Evolutionary conservation across 2,113 vertebrate species (phyloP).

Genomic region (Oncorhynchus tshawytscha): DNA sequence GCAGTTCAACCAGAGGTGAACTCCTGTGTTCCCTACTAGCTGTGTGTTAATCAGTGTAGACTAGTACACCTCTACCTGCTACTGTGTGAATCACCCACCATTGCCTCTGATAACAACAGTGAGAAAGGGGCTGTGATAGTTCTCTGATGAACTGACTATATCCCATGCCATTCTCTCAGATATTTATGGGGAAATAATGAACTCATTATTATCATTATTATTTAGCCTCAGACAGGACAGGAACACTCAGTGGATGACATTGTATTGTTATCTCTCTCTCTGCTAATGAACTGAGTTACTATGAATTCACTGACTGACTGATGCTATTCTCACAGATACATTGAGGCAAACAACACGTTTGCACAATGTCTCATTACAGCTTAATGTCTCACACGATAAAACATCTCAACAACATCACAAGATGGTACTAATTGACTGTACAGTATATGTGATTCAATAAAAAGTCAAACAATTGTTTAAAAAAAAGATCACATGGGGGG

Average conservation of each 20-base stretch:
- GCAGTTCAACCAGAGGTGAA: constrained; percentile 62
- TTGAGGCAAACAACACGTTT: not conserved
- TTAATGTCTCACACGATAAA: not conserved
- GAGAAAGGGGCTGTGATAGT: not conserved
- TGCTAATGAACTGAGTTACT: too few species aligned
- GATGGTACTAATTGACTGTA: too few species aligned
- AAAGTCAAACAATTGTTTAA: too few species aligned
- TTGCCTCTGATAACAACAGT: constrained; percentile 25
- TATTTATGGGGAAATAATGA: too few species aligned
- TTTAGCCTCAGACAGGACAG: not conserved
- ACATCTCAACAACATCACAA: constrained; percentile 3
- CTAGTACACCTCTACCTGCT: constrained; percentile 15
- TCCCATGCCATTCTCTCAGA: too few species aligned
- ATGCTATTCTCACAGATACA: not conserved
- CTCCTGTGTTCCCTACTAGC: constrained; percentile 15
- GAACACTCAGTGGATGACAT: too few species aligned
- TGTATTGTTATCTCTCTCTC: not conserved
- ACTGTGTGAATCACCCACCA: constrained; percentile 16
- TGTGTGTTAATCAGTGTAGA: constrained; percentile 22
- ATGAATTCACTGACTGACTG: too few species aligned
- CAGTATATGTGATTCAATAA: too few species aligned
- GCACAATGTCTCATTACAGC: not conserved
- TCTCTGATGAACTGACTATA: not conserved
- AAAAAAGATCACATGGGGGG: not conserved
- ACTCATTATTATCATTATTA: too few species aligned